Conservation (phyloP, 2,113 vertebrate genomes). For the Cyanocitta stelleri region DNA sequence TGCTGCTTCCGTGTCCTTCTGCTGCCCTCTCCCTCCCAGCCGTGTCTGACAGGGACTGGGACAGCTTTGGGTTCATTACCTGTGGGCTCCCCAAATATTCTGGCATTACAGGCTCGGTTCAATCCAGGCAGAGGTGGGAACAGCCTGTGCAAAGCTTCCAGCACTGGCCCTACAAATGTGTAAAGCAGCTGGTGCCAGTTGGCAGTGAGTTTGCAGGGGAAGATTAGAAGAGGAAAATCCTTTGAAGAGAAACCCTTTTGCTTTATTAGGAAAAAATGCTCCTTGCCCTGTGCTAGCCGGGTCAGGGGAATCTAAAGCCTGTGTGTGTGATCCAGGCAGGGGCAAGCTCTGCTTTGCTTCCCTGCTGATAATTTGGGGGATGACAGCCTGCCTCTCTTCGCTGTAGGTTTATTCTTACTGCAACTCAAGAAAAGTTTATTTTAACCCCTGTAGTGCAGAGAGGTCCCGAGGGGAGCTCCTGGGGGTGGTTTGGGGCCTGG, state of each 20-base stretch:
- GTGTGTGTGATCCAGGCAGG: neutral
- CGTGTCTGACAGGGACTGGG: neutral
- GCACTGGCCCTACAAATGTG: neutral
- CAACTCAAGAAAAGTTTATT: neutral
- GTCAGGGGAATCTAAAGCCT: neutral
- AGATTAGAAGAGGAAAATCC: neutral
- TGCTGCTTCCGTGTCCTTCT: neutral
- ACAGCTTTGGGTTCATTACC: neutral
- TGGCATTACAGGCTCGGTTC: neutral
- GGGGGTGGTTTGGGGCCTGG: neutral
- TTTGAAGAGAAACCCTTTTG: neutral
- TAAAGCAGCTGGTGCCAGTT: neutral
- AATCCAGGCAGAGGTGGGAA: neutral
- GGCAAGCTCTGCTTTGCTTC: neutral
- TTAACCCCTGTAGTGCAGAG: neutral
- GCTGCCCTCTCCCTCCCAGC: neutral
- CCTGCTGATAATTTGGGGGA: neutral
- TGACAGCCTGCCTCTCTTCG: neutral
- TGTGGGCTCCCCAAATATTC: neutral
- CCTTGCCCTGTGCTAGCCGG: neutral
- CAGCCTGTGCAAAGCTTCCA: neutral
- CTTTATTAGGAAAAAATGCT: conserved; percentile 3
- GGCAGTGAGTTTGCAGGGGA: neutral
- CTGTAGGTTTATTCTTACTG: neutral
- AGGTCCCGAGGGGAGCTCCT: neutral